phyloP scores from a whole-genome alignment of 2,113 vertebrate genomes.

The Sphyrna mokarran region DNA sequence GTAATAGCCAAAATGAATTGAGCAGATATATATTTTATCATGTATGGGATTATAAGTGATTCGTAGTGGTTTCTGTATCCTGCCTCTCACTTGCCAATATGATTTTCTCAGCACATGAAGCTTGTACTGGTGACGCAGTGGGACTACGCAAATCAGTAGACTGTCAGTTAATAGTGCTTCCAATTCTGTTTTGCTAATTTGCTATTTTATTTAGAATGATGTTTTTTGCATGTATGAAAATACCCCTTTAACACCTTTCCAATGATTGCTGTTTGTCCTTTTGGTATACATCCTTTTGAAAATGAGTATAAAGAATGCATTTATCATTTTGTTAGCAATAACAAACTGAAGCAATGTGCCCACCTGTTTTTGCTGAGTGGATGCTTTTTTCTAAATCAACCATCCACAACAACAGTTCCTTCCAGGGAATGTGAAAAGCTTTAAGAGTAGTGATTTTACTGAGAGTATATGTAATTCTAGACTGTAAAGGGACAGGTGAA shows the following conservation, averaged over 20 bases:
- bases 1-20: neutral
- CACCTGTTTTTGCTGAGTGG: neutral
- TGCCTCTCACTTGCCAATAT: neutral
- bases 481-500: neutral
- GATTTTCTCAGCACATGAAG: neutral
- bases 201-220: neutral
- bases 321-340: neutral
- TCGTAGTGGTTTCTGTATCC: neutral
- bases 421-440: neutral
- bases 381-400: neutral
- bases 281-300: neutral
- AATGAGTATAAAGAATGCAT: neutral
- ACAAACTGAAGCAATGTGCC: neutral
- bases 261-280: neutral
- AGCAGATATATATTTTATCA: neutral
- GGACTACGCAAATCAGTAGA: neutral
- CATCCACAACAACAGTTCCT: neutral
- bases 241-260: neutral
- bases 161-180: neutral
- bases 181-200: neutral
- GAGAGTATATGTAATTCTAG: neutral
- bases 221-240: neutral
- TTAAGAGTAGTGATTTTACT: neutral
- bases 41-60: neutral
- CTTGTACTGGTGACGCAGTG: neutral